These are phyloP conservation scores for Alces alces DNA, from an alignment of 2,113 vertebrate species.

Conservation along the genomic window DNA sequence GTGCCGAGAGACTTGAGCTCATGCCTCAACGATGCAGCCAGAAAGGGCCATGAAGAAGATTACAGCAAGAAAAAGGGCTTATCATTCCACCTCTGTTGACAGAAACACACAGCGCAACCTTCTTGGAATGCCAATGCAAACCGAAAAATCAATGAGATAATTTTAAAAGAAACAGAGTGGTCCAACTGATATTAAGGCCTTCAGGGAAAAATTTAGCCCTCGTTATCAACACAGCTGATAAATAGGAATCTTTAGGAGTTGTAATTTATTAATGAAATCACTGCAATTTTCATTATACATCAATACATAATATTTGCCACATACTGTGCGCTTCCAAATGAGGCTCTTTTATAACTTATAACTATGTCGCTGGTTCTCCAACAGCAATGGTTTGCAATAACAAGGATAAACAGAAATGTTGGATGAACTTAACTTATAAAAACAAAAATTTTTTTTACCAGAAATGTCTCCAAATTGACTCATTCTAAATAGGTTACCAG, in stretches of 20 bases:
- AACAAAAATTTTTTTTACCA: background rate
- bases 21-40: background rate
- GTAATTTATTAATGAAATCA: background rate
- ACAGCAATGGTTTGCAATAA: background rate
- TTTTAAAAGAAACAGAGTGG: background rate
- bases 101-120: background rate
- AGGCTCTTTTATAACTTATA: background rate
- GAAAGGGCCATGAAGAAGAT: background rate
- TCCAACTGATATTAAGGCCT: background rate
- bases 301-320: background rate
- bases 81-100: background rate
- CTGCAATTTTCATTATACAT: background rate
- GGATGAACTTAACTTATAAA: background rate
- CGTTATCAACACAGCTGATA: background rate
- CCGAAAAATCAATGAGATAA: background rate
- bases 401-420: background rate
- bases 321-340: background rate
- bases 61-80: accelerated
- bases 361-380: background rate
- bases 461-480: background rate
- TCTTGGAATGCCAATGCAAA: background rate
- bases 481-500: background rate
- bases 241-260: background rate
- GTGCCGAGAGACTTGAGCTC: background rate
- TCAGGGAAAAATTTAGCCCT: background rate